Evolutionary conservation across 2,797 vertebrate species (phyloP), one percentile per base, ranked within the genome.

Genomic region (Xenopus petersii): DNA sequence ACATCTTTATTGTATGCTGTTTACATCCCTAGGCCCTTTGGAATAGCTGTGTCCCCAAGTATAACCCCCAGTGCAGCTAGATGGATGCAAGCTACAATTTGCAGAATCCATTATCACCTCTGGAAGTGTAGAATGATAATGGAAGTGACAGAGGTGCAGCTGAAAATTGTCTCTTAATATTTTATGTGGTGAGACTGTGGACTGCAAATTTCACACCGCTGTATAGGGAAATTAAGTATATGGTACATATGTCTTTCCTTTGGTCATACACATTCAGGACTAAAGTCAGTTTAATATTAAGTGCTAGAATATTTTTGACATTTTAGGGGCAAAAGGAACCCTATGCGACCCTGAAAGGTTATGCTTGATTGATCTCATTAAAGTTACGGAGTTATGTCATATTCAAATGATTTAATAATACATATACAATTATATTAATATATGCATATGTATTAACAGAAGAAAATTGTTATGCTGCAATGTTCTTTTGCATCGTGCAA

Each of bases 101-200:
- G 83, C 85, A 24, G 86, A 89, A 88, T 93, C 92, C 93, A 94
- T 94, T 93, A 94, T 92, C 93, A 93, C 93, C 91, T 93, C 89
- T 60, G 81, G 90, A 92, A 64, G 88, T 92, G 91, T 89, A 89
- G 88, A 89, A 91, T 90, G 85, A 89, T 90, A 92, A 95, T 91
- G 90, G 91, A 93, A 92, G 87, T 91, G 94, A 94, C 93, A 94
- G 92, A 94, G 90, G 91, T 88, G 81, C 86, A 85, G 90, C 86
- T 91, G 94, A 93, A 95, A 95, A 96, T 95, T 95, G 92, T 86
- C 89, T 93, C 87, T 95, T 93, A 96, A 96, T 95, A 96, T 98
- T 96, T 95, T 89, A 97, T 94, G 93, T 86, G 87, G 88, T 87
- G 88, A 85, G 88, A 85, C 86, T 80, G 84, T 85, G 85, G 85